A percentile compares a stretch with the other conserved stretches of the same genome.
These are phyloP conservation scores for Porites divaricata DNA, from an alignment of 92 coral and sea anemone genomes.

Conservation along the genomic window DNA sequence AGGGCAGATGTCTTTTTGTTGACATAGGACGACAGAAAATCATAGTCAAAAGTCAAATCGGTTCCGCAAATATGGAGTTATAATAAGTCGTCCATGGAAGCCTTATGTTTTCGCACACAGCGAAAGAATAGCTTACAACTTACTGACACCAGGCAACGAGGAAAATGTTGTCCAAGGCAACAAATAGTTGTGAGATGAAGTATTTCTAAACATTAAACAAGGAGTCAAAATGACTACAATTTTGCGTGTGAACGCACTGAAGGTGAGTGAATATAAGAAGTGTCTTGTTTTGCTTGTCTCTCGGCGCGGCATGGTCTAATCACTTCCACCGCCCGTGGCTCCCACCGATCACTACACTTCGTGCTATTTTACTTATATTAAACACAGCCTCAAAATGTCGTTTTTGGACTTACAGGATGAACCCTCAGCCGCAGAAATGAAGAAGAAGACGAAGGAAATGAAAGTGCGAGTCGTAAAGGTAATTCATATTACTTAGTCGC, in stretches of 20 bases:
- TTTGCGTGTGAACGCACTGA: conserved; percentile 23
- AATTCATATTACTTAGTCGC: background rate
- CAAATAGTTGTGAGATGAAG: conserved; percentile 1
- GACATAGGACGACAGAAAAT: conserved; percentile 28
- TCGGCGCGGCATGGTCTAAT: background rate
- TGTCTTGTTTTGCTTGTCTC: background rate
- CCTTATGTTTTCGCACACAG: conserved; percentile 15
- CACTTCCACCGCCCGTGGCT: background rate
- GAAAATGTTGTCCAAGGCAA: background rate
- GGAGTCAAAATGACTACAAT: conserved; percentile 22
- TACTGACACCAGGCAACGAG: background rate
- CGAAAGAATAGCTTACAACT: conserved; percentile 7
- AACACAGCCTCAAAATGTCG: background rate
- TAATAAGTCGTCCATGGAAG: background rate
- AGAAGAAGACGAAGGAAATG: conserved; percentile 60
- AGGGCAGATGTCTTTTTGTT: conserved; percentile 32
- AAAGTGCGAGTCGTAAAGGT: conserved; percentile 59
- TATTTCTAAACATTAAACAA: background rate
- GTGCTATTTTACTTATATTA: background rate
- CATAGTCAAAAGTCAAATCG: conserved; percentile 13
- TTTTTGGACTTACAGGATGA: conserved; percentile 38
- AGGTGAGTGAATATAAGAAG: conserved; percentile 16
- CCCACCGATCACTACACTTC: background rate
- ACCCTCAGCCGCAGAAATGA: conserved; percentile 49
- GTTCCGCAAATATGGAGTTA: background rate